Conservation (phyloP, 2,113 vertebrate genomes). For the Mugil cephalus region DNA sequence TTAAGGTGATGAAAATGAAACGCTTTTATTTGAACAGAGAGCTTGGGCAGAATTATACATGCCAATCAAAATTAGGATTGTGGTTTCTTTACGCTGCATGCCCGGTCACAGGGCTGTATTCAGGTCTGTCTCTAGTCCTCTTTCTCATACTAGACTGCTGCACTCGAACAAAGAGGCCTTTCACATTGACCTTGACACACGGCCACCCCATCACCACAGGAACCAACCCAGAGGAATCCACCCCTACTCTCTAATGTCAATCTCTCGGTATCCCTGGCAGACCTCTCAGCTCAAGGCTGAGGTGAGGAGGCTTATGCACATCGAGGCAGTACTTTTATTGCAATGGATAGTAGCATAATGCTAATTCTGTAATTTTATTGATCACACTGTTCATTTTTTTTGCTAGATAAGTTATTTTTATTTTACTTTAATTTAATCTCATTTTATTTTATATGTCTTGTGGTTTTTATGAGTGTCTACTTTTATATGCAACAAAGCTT, state of each 20-base stretch:
- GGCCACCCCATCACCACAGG: slow-evolving; percentile 82
- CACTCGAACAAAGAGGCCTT: slow-evolving; percentile 82
- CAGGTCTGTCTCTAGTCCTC: slow-evolving; percentile 66
- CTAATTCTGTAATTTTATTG: too few relatives aligned
- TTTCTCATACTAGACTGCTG: slow-evolving; percentile 72
- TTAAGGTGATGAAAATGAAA: slow-evolving; percentile 63
- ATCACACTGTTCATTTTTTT: too few relatives aligned
- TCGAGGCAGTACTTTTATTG: slow-evolving; percentile 42
- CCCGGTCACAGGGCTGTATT: slow-evolving; percentile 70
- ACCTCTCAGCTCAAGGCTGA: slow-evolving; percentile 46
- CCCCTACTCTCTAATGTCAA: slow-evolving; percentile 75
- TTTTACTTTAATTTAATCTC: too few relatives aligned
- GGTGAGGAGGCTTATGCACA: slow-evolving; percentile 52
- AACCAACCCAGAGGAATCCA: slow-evolving; percentile 79
- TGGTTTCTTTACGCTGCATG: slow-evolving; percentile 60
- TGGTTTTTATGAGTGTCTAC: too few relatives aligned
- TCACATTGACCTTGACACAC: slow-evolving; percentile 84
- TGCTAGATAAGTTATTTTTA: too few relatives aligned
- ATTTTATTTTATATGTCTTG: too few relatives aligned
- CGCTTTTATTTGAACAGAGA: slow-evolving; percentile 36
- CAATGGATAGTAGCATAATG: not conserved
- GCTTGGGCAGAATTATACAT: slow-evolving; percentile 28
- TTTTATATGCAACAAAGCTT: too few relatives aligned
- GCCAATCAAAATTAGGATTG: slow-evolving; percentile 74
- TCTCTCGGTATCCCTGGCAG: slow-evolving; percentile 67